Evolutionary conservation across 2,113 vertebrate genomes (phyloP), one percentile per base, ranked within the genome.

Genomic region (Pogonocichla stellata): DNA sequence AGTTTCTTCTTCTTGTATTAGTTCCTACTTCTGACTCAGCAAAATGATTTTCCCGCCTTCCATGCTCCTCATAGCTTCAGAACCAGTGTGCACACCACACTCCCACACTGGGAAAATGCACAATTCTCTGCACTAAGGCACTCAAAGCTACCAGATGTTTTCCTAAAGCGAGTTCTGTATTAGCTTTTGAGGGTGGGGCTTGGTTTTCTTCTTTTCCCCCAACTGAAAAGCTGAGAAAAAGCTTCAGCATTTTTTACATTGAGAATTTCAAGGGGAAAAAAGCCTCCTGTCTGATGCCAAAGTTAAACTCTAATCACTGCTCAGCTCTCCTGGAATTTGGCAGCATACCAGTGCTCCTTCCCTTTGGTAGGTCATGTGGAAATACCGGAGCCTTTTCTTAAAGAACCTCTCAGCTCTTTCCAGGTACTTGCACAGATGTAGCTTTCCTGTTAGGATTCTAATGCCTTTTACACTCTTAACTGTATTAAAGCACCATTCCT

Each of bases 261-360:
- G 61, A 87, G 65, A 94, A 92, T 88, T 92, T 91, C 57, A 71
- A 90, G 38, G 60, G 54, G 40, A 3, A 79, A 88, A 86, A 94
- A 73, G 10, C 22, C 72, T 81, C 70, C 65, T 72, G 36, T 81
- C 82, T 57, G 65, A 88, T 94, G 95, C 80, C 90, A 62, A 87
- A 96, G 93, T 93, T 95, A 88, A 92, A 93, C 53, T 64, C 92
- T 96, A 96, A 97, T 96, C 96, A 81, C 93, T 34, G 86, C 86
- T 96, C 90, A 92, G 95, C 88, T 92, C 94, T 90, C 82, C 66
- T 88, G 96, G 95, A 96, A 97, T 97, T 96, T 96, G 96, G 96
- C 95, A 96, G 96, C 90, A 25, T 56, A 80, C 94, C 94, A 96
- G 88, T 5, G 69, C 88, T 96, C 92, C 86, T 96, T 96, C 80